These are phyloP conservation scores for Macrotis lagotis DNA, from an alignment of 2,113 vertebrate genomes.

Conservation along the genomic window DNA sequence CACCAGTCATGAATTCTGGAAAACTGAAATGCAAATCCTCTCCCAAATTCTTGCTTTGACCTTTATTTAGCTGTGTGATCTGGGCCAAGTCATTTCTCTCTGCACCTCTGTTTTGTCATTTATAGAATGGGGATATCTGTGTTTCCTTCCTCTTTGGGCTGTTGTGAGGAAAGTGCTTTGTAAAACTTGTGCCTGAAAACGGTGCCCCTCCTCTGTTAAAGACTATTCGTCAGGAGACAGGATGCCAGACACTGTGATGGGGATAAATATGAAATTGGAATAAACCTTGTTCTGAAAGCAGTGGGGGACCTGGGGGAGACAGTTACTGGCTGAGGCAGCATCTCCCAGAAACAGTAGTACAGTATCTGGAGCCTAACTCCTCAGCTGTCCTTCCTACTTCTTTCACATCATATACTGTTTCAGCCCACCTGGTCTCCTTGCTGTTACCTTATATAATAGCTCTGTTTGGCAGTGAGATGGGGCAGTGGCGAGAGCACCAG, in stretches of 20 bases:
- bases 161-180: neutral
- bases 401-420: neutral
- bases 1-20: neutral
- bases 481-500: too few species aligned
- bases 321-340: neutral
- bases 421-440: too few species aligned
- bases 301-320: neutral
- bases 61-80: neutral
- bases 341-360: too few species aligned
- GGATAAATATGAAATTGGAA: neutral
- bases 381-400: neutral
- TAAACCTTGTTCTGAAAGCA: neutral
- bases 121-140: neutral
- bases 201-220: neutral
- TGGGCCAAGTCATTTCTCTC: neutral
- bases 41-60: neutral
- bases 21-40: neutral
- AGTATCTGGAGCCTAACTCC: neutral
- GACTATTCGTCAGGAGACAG: too few species aligned
- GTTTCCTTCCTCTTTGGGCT: neutral
- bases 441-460: too few species aligned
- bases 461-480: too few species aligned
- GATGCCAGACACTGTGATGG: neutral
- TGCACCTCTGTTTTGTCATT: neutral
- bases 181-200: neutral